phyloP scores from a whole-genome alignment of 35 echinoderm and acorn worm species.

The Ophiothrix spiculata region DNA sequence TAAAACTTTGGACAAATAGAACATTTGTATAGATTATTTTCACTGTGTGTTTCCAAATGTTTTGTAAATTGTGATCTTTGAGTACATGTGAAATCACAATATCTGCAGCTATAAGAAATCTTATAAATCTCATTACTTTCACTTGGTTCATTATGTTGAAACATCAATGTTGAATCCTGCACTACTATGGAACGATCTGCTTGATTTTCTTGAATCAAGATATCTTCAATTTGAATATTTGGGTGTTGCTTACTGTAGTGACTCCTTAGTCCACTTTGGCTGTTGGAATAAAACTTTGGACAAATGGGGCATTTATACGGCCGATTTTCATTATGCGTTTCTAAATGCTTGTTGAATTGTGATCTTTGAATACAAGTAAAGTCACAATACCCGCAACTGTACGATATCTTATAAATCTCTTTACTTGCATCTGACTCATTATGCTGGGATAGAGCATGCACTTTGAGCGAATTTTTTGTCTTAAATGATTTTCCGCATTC shows the following conservation, averaged over 20 bases:
- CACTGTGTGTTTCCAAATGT: too few species aligned
- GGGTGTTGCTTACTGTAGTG: slow-evolving; percentile 41
- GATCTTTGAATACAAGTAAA: neutral
- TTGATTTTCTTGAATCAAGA: slow-evolving; percentile 3
- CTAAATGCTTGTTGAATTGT: slow-evolving; percentile 4
- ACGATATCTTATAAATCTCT: neutral
- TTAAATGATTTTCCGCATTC: slow-evolving; percentile 52
- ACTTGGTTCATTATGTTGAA: too few species aligned
- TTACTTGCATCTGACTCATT: neutral
- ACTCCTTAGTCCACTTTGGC: neutral
- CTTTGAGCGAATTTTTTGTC: slow-evolving; percentile 25
- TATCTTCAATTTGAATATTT: slow-evolving; percentile 8
- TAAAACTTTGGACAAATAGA: neutral
- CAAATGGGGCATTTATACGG: slow-evolving; percentile 26
- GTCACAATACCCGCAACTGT: neutral
- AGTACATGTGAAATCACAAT: too few species aligned
- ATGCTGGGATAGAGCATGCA: slow-evolving; percentile 14
- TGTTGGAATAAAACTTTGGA: slow-evolving; percentile 18
- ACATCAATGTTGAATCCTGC: too few species aligned
- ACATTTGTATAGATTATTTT: too few species aligned
- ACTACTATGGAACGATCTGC: too few species aligned
- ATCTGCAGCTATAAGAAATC: too few species aligned
- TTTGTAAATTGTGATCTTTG: too few species aligned
- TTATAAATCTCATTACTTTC: too few species aligned
- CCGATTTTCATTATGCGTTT: neutral